Conservation (phyloP, 2,113 vertebrate species). For the Clarias batrachus region DNA sequence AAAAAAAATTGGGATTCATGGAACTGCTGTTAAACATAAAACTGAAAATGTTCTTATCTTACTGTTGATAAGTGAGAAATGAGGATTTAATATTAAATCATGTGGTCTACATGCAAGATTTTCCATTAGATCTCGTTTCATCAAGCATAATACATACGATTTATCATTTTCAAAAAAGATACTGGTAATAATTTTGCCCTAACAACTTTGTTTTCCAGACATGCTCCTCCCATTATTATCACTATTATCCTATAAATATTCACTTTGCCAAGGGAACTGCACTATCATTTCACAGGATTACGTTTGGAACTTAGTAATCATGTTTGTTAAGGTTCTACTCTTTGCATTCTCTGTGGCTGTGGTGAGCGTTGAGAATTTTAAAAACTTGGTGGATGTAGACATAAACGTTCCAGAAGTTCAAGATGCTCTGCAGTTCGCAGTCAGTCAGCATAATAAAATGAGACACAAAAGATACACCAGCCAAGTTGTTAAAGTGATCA, state of each 20-base stretch:
- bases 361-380: not conserved
- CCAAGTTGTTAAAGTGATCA: constrained; percentile 61
- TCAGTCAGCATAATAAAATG: constrained; percentile 75
- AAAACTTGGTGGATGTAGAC: accelerated
- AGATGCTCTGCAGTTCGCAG: constrained; percentile 72
- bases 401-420: constrained; percentile 27
- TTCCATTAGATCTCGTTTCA: not conserved
- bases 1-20: not conserved
- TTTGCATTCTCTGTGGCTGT: constrained; percentile 41
- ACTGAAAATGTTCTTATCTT: not conserved
- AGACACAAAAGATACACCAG: constrained; percentile 73
- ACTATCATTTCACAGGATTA: not conserved
- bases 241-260: not conserved
- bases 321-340: constrained; percentile 48
- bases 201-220: not conserved
- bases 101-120: not conserved
- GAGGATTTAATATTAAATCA: not conserved
- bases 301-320: not conserved
- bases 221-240: not conserved
- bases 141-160: not conserved
- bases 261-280: not conserved
- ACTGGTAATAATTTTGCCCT: not conserved
- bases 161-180: not conserved
- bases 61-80: not conserved
- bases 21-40: not conserved